These are phyloP conservation scores for Salvator merianae DNA, from an alignment of 2,113 vertebrate genomes.

Conservation along the genomic window DNA sequence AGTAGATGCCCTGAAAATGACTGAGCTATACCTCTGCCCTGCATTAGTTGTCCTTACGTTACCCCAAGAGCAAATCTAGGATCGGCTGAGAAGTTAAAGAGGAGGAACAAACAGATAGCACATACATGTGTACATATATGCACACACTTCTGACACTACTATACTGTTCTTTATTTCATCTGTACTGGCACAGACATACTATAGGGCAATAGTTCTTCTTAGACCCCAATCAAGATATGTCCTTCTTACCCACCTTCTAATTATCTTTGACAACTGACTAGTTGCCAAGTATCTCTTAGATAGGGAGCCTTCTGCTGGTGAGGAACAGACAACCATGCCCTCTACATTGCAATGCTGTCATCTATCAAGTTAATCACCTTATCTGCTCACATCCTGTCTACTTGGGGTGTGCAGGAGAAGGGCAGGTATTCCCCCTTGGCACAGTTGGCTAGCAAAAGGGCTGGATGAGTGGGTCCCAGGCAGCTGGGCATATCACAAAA, in stretches of 20 bases:
- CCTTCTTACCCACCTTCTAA: neutral
- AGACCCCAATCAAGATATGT: neutral
- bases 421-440: slow-evolving; percentile 21
- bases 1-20: neutral
- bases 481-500: slow-evolving; percentile 39
- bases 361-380: fast-evolving
- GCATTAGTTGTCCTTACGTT: neutral
- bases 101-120: neutral
- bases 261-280: neutral
- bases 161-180: neutral
- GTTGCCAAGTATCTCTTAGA: fast-evolving
- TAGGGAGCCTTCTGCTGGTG: neutral
- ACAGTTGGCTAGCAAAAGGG: neutral
- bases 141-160: neutral
- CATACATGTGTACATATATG: neutral
- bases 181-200: no score
- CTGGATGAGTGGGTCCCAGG: slow-evolving; percentile 31
- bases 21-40: neutral
- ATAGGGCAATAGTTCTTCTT: neutral
- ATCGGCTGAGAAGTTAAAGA: neutral
- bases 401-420: fast-evolving
- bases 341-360: fast-evolving
- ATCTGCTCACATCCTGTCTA: fast-evolving
- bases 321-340: neutral
- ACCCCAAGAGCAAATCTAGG: neutral